These are phyloP conservation scores for Lithophane ornitopus DNA, from an alignment of 2,888 invertebrate species.

Conservation along the genomic window DNA sequence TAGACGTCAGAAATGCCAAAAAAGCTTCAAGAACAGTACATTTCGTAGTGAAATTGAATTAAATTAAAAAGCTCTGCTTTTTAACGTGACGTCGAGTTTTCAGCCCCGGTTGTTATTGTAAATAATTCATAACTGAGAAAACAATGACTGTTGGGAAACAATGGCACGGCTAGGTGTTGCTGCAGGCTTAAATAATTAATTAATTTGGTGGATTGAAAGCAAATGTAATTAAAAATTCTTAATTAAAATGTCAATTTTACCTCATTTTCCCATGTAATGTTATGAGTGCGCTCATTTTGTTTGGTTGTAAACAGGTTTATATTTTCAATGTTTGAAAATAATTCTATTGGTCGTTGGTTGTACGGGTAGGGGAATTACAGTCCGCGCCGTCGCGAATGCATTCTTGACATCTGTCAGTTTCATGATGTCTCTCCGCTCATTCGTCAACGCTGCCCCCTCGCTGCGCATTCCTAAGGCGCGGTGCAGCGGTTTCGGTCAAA, in stretches of 20 bases:
- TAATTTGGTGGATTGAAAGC: constrained; percentile 31
- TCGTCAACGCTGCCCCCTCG: too few relatives aligned
- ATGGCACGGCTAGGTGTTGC: constrained; percentile 25
- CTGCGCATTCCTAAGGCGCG: too few relatives aligned
- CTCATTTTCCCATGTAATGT: constrained; percentile 9
- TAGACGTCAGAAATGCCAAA: constrained; percentile 17
- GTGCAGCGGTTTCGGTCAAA: too few relatives aligned
- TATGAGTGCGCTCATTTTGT: constrained; percentile 15
- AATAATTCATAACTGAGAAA: constrained; percentile 45
- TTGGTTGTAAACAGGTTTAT: background rate
- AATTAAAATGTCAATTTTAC: constrained; percentile 43
- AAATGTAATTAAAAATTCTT: constrained; percentile 52
- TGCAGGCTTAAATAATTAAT: constrained; percentile 35
- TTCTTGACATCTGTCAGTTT: too few relatives aligned
- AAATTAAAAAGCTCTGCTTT: constrained; percentile 25
- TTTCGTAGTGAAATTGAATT: constrained; percentile 29
- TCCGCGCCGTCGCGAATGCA: too few relatives aligned
- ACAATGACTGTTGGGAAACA: constrained; percentile 47
- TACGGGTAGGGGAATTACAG: too few relatives aligned
- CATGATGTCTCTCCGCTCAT: too few relatives aligned
- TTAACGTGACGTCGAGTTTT: constrained; percentile 16
- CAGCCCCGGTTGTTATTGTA: constrained; percentile 7
- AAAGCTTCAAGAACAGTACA: constrained; percentile 14
- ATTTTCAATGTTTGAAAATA: background rate
- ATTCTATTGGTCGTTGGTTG: background rate